Conservation (phyloP, 2,888 invertebrate genomes). For the Amphipyra berbera region DNA sequence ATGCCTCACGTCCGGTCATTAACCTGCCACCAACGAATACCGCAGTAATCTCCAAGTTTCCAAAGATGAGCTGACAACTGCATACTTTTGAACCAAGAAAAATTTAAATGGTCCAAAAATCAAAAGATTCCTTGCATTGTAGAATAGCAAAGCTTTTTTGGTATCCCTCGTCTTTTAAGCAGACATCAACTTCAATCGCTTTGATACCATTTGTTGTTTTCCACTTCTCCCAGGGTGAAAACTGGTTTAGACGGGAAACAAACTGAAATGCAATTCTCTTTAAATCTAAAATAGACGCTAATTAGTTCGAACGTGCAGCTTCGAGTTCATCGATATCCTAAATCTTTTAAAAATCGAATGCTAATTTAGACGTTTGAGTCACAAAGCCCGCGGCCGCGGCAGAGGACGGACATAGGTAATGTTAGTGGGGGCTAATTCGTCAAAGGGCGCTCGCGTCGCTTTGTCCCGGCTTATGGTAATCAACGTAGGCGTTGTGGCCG, state of each 20-base stretch:
- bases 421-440: conserved; percentile 85
- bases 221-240: too few species aligned
- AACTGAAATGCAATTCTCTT: too few species aligned
- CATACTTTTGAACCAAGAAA: too few species aligned
- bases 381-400: conserved; percentile 55
- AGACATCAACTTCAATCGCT: too few species aligned
- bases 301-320: too few species aligned
- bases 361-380: conserved; percentile 46
- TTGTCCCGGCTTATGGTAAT: conserved; percentile 88
- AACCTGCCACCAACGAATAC: conserved; percentile 41
- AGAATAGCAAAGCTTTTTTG: too few species aligned
- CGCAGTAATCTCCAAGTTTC: conserved; percentile 17
- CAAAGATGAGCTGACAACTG: background rate
- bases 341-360: conserved; percentile 41
- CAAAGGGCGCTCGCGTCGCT: conserved; percentile 83
- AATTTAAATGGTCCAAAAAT: too few species aligned
- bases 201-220: too few species aligned
- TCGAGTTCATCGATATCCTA: conserved; percentile 7
- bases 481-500: conserved; percentile 73
- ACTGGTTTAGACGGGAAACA: too few species aligned
- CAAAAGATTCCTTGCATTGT: too few species aligned
- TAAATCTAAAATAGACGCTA: too few species aligned
- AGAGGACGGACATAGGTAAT: conserved; percentile 69
- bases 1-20: conserved; percentile 43
- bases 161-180: too few species aligned